Percentiles rank a stretch among this genome's conserved stretches.
Evolutionary conservation across 2,797 vertebrate species (phyloP).

Genomic region (Labeo calbasu): DNA sequence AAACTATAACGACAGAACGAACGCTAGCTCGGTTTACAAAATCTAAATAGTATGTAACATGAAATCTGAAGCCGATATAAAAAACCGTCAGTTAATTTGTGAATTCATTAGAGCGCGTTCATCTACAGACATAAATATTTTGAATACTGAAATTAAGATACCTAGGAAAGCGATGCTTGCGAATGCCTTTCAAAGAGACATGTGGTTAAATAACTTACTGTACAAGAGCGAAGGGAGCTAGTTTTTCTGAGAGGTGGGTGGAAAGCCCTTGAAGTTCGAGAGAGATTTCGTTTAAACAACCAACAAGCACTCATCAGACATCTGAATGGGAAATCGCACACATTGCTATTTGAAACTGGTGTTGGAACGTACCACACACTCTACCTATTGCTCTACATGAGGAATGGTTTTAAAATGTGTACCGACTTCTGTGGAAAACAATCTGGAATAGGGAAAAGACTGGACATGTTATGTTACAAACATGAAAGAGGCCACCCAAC

Average conservation of each 20-base stretch:
- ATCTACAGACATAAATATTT: constrained; percentile 65
- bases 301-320: constrained; percentile 63
- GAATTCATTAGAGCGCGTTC: constrained; percentile 61
- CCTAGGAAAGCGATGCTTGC: constrained; percentile 64
- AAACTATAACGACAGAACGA: constrained; percentile 40
- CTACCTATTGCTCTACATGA: constrained; percentile 52
- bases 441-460: constrained; percentile 40
- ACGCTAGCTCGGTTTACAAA: constrained; percentile 59
- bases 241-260: constrained; percentile 59
- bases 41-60: constrained; percentile 57
- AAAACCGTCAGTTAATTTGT: constrained; percentile 61
- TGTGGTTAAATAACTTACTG: constrained; percentile 78
- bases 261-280: constrained; percentile 57
- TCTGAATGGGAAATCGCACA: constrained; percentile 35
- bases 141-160: constrained; percentile 68
- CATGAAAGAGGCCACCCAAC: constrained; percentile 52
- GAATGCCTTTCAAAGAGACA: constrained; percentile 69
- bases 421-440: constrained; percentile 60
- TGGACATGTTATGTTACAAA: constrained; percentile 54
- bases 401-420: constrained; percentile 60
- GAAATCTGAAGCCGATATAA: constrained; percentile 61
- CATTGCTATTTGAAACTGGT: neutral
- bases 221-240: constrained; percentile 71
- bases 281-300: constrained; percentile 60
- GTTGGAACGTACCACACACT: constrained; percentile 60